Evolutionary conservation across 1,140 invertebrate genomes (phyloP).

Genomic region (Macrocentrus cingulum): DNA sequence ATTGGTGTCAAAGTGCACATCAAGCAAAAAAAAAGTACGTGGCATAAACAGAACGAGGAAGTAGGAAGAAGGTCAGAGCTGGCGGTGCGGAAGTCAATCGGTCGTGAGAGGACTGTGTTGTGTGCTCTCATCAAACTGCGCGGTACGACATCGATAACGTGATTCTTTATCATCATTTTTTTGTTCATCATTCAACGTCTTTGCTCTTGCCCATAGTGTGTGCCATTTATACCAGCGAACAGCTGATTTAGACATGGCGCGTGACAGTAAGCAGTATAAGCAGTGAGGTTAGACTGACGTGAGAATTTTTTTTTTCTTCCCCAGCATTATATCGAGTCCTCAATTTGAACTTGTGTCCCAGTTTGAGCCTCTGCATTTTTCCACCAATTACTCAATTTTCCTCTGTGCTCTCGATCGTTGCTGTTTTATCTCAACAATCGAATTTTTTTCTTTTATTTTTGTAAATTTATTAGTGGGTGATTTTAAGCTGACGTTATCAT

Average conservation of each 20-base stretch:
- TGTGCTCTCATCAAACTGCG: conserved; percentile 2
- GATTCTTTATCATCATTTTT: background rate
- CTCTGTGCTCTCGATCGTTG: too few relatives aligned
- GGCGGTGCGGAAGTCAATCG: conserved; percentile 4
- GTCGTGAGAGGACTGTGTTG: background rate
- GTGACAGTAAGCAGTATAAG: conserved; percentile 1
- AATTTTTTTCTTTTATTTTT: background rate
- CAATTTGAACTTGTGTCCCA: background rate
- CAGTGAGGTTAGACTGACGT: conserved; percentile 9
- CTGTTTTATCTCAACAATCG: too few relatives aligned
- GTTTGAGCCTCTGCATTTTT: too few relatives aligned
- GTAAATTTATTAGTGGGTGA: too few relatives aligned
- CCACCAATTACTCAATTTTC: too few relatives aligned
- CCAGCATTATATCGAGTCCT: background rate
- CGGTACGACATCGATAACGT: conserved; percentile 3
- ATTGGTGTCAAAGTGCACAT: conserved; percentile 13
- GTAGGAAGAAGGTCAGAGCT: background rate
- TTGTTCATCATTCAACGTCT: background rate
- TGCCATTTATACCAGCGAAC: conserved; percentile 5
- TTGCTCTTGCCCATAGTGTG: background rate
- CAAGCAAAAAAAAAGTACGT: conserved; percentile 9
- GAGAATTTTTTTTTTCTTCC: conserved; percentile 8
- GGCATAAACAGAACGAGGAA: conserved; percentile 13
- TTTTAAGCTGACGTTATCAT: too few relatives aligned
- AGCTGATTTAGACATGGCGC: conserved; percentile 21